A percentile compares a stretch with the other conserved stretches of the same genome.
phyloP scores from a whole-genome alignment of 2,888 invertebrate species.

The Phaedon cochleariae region DNA sequence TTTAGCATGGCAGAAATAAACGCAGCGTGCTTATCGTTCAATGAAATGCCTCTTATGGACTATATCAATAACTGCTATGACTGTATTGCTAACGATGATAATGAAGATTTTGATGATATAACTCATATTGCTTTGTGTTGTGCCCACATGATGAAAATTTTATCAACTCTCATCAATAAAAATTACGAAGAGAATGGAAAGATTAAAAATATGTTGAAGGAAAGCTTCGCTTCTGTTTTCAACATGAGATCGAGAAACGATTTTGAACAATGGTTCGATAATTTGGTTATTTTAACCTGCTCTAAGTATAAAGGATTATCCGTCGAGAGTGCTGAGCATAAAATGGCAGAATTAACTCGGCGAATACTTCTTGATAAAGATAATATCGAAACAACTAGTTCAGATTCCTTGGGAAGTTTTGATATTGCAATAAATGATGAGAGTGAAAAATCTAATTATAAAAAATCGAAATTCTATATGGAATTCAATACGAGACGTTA shows the following conservation, averaged over 20 bases:
- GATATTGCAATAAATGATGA: not conserved
- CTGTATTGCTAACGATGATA: not conserved
- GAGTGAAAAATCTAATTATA: not conserved
- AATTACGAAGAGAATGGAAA: not conserved
- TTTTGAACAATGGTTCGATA: not conserved
- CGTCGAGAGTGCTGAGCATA: slow-evolving; percentile 5
- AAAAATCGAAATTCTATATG: slow-evolving; percentile 6
- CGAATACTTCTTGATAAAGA: not conserved
- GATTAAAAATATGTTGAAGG: slow-evolving; percentile 14
- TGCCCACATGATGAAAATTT: slow-evolving; percentile 21
- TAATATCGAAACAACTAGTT: not conserved
- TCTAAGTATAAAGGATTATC: slow-evolving; percentile 17
- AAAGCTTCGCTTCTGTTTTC: slow-evolving; percentile 10
- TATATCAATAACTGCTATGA: slow-evolving; percentile 15
- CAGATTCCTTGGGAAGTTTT: not conserved
- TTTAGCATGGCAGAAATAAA: slow-evolving; percentile 23
- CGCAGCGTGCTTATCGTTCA: slow-evolving; percentile 16
- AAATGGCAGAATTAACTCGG: not conserved
- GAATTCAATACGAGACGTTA: slow-evolving; percentile 2
- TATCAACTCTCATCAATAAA: slow-evolving; percentile 7
- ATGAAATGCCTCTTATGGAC: slow-evolving; percentile 14
- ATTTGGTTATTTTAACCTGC: slow-evolving; percentile 1
- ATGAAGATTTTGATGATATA: not conserved
- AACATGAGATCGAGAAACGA: not conserved
- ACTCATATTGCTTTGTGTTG: slow-evolving; percentile 20